These are phyloP conservation scores for Hemicordylus capensis DNA, from an alignment of 2,113 vertebrate genomes.

Conservation along the genomic window DNA sequence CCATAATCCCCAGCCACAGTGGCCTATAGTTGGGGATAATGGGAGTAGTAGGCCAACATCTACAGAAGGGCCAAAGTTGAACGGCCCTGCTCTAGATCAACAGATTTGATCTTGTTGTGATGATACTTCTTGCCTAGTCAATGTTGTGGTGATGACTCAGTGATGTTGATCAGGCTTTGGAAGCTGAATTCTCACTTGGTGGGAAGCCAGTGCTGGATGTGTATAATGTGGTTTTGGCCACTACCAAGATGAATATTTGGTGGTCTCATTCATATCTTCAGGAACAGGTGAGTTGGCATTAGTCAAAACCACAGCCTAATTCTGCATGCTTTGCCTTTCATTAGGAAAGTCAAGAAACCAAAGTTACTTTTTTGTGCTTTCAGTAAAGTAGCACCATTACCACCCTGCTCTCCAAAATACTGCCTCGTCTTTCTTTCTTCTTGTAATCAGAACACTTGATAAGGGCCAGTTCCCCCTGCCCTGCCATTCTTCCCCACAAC, in stretches of 20 bases:
- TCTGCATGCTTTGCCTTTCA: slow-evolving; percentile 43
- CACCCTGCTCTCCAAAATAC: not conserved
- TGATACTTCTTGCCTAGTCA: not conserved
- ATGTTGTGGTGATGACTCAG: not conserved
- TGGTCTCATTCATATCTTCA: slow-evolving; percentile 53
- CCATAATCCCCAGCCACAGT: too few species aligned
- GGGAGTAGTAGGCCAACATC: too few species aligned
- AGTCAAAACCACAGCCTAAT: slow-evolving; percentile 49
- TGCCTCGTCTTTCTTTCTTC: not conserved
- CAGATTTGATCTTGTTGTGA: not conserved
- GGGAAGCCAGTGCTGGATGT: slow-evolving; percentile 15
- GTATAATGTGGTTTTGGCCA: slow-evolving; percentile 54
- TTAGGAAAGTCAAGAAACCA: slow-evolving; percentile 19
- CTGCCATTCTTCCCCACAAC: not conserved
- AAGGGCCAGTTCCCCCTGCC: not conserved
- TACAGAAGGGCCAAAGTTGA: too few species aligned
- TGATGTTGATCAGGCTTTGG: not conserved
- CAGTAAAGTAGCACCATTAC: not conserved
- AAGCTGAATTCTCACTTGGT: not conserved
- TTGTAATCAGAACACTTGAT: not conserved
- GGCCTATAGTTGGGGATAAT: too few species aligned
- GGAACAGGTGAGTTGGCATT: slow-evolving; percentile 61
- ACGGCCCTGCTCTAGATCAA: not conserved
- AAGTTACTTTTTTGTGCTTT: not conserved
- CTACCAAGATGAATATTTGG: not conserved